A percentile compares a stretch with the other conserved stretches of the same genome.
Conservation (phyloP, 2,888 invertebrate genomes). For the Oconnorella tubifera region DNA sequence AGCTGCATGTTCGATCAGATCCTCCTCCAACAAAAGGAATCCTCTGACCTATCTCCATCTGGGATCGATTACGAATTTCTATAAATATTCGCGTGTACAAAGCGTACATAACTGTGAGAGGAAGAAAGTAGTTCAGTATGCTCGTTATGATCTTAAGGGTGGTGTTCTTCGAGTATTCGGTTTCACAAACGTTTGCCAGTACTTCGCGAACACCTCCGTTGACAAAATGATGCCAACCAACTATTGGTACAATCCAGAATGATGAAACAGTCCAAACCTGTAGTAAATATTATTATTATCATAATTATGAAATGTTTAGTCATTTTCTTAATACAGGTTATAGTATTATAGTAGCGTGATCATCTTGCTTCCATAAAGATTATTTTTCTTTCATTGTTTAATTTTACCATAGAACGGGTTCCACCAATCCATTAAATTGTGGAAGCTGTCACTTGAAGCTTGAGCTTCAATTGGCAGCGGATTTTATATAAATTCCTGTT, state of each 20-base stretch:
- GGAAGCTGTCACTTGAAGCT: too few species aligned
- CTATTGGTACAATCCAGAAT: constrained; percentile 59
- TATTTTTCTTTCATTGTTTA: too few species aligned
- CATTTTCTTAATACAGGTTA: too few species aligned
- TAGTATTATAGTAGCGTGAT: too few species aligned
- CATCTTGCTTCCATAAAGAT: too few species aligned
- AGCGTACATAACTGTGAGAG: constrained; percentile 58
- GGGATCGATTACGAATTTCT: constrained; percentile 58
- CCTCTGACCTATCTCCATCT: constrained; percentile 45
- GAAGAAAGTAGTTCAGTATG: constrained; percentile 60
- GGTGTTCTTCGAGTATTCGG: constrained; percentile 59
- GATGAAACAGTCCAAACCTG: constrained; percentile 58
- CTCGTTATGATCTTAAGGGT: constrained; percentile 58
- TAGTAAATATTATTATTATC: too few species aligned
- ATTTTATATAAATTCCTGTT: too few species aligned
- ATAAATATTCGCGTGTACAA: constrained; percentile 59
- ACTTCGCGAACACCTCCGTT: constrained; percentile 46
- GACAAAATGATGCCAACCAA: constrained; percentile 58
- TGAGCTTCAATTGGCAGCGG: too few species aligned
- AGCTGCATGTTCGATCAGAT: neutral
- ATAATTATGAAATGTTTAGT: too few species aligned
- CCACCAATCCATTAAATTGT: too few species aligned
- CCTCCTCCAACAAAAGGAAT: constrained; percentile 33
- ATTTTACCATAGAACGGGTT: too few species aligned
- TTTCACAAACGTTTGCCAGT: constrained; percentile 56